A percentile compares a stretch with the other conserved stretches of the same genome.
phyloP scores from a whole-genome alignment of 2,797 vertebrate genomes.

The Labeo calbasu region DNA sequence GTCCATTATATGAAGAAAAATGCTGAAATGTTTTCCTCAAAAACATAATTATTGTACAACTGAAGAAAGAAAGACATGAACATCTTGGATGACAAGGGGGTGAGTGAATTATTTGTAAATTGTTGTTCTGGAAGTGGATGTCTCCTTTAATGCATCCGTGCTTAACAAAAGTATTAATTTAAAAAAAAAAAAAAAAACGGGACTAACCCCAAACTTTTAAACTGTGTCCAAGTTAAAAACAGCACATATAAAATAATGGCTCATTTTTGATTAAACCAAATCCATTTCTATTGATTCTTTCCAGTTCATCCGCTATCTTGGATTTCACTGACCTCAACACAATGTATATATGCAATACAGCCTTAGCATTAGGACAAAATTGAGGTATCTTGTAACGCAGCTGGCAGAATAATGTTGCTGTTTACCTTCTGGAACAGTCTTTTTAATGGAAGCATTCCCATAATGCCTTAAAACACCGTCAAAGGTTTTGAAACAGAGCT shows the following conservation, averaged over 20 bases:
- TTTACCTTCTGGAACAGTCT: neutral
- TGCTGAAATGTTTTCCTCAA: too few species aligned
- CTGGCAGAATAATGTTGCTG: neutral
- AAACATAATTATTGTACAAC: too few species aligned
- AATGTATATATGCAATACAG: neutral
- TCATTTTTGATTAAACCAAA: neutral
- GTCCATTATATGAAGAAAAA: too few species aligned
- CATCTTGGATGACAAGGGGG: too few species aligned
- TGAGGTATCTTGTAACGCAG: neutral
- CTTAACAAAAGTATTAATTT: neutral
- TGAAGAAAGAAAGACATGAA: too few species aligned
- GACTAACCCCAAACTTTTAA: neutral
- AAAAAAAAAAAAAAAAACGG: neutral
- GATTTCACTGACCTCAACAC: neutral
- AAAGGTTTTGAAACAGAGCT: neutral
- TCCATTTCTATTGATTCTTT: neutral
- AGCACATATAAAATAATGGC: neutral
- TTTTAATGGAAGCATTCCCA: neutral
- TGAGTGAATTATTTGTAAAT: too few species aligned
- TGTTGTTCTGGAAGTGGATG: too few species aligned
- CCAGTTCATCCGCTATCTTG: neutral
- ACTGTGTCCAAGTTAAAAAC: neutral
- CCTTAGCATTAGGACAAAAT: neutral
- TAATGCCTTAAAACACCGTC: neutral
- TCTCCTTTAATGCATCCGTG: neutral